These are phyloP conservation scores for Macroglossus sobrinus DNA, from an alignment of 2,113 vertebrate genomes.

Conservation along the genomic window DNA sequence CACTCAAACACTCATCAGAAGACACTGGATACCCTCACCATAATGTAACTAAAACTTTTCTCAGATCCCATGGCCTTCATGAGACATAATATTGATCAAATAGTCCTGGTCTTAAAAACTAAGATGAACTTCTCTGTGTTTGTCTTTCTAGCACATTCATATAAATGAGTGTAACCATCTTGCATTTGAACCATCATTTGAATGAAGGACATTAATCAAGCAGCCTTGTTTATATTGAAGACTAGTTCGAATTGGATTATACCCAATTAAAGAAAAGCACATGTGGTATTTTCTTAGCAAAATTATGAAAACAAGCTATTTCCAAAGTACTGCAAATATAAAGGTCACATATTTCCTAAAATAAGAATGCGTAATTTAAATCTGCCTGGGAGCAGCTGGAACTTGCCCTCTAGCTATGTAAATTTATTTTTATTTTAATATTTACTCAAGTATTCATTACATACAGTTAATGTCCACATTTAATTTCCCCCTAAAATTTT, in stretches of 20 bases:
- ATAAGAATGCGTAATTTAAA: neutral
- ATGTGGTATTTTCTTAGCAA: neutral
- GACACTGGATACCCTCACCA: fast-evolving
- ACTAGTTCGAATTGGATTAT: neutral
- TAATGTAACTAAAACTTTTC: neutral
- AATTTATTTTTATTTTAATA: slow-evolving; percentile 8
- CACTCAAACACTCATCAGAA: neutral
- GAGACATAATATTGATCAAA: neutral
- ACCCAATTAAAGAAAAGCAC: neutral
- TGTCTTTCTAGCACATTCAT: neutral
- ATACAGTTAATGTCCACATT: neutral
- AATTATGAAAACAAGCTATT: neutral
- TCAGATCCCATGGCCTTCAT: neutral
- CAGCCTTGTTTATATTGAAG: neutral
- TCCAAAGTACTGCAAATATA: neutral
- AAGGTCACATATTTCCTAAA: neutral
- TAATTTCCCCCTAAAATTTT: neutral
- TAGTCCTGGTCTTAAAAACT: neutral
- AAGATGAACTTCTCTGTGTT: neutral
- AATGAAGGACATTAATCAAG: neutral
- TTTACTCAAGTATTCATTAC: neutral
- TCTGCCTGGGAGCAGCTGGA: neutral
- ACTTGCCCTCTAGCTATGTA: neutral
- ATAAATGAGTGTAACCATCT: neutral
- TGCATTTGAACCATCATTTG: neutral